These are phyloP conservation scores for Idaea aversata DNA, from an alignment of 2,888 invertebrate genomes.

Conservation along the genomic window DNA sequence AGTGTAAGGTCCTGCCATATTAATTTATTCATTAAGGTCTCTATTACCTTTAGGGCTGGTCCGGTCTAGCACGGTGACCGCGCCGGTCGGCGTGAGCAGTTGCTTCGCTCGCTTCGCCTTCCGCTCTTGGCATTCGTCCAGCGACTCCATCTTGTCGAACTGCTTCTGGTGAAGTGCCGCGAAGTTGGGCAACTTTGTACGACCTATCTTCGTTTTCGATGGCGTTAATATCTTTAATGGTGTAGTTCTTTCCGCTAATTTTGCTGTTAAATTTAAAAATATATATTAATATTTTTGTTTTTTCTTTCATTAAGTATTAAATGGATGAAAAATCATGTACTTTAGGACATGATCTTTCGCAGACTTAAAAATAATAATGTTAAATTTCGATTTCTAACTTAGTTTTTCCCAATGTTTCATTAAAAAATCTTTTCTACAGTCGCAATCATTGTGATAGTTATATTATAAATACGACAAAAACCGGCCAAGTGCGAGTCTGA, in stretches of 20 bases:
- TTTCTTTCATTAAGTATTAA: no score
- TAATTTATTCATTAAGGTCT: constrained; percentile 6
- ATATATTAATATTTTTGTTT: background rate
- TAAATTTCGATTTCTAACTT: no score
- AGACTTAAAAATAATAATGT: no score
- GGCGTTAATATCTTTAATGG: constrained; percentile 41
- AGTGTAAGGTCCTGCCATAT: no score
- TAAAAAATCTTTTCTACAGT: no score
- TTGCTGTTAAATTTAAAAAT: constrained; percentile 36
- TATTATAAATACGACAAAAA: background rate
- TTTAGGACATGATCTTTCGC: no score
- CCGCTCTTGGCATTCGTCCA: constrained; percentile 80
- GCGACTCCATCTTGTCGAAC: constrained; percentile 84
- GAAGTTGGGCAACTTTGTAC: constrained; percentile 85
- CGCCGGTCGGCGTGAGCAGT: constrained; percentile 58
- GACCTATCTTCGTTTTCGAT: constrained; percentile 35
- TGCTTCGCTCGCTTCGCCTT: constrained; percentile 66
- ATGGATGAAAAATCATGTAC: no score
- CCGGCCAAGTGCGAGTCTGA: no score
- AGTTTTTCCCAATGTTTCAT: no score
- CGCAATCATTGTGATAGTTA: background rate
- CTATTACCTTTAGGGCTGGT: constrained; percentile 53
- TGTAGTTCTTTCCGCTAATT: constrained; percentile 39
- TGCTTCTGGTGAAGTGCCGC: constrained; percentile 83
- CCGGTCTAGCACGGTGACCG: constrained; percentile 41